Evolutionary conservation across 2,113 vertebrate species (phyloP), one percentile per base, ranked within the genome.

Genomic region (Pollachius pollachius): DNA sequence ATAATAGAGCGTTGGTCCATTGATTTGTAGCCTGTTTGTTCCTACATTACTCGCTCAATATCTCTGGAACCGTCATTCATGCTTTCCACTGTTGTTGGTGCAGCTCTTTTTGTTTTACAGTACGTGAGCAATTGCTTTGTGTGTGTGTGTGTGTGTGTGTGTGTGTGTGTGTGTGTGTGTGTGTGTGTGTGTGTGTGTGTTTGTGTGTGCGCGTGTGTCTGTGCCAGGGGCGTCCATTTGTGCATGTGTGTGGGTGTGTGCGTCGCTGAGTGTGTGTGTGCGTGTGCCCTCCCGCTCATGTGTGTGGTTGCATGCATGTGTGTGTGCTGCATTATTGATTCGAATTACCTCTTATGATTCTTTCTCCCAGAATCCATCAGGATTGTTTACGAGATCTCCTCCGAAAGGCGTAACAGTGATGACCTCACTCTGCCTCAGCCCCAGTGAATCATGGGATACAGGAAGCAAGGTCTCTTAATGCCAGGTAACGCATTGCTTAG

Each of bases 401-500:
- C 15, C 65, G 68, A 8, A 64, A 56, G 19, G 61, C 71, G 54
- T 56, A 13, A 52, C 56, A 73, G 64, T 15, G n/a, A 66, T 85
- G 88, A 84, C 72, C 73, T 88, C 83, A 83, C 65, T 64, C 60
- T 48, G 65, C 78, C 78, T 77, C 67, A 52, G 68, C 72, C 71
- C 56, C 68, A 61, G 75, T 76, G 81, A 34, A 80, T 79, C 75
- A 80, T 76, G 82, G 81, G 72, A 77, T n/a, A 76, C 13, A 17
- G 83, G 71, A 62, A 9, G 27, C 71, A n/a, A 59, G 13, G 52
- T 41, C 72, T 76, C 67, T 69, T 63, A 68, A 65, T 1, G 16
- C 62, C 74, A 27, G 41, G 41, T 73, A 82, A 86, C 77, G 81
- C 73, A 70, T 61, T 23, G 77, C 71, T 56, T 48, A 73, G 74